These are phyloP conservation scores for Pseudorhiza aurosa DNA, from an alignment of 30 jellyfish, hydroid and myxozoan species.

Conservation along the genomic window DNA sequence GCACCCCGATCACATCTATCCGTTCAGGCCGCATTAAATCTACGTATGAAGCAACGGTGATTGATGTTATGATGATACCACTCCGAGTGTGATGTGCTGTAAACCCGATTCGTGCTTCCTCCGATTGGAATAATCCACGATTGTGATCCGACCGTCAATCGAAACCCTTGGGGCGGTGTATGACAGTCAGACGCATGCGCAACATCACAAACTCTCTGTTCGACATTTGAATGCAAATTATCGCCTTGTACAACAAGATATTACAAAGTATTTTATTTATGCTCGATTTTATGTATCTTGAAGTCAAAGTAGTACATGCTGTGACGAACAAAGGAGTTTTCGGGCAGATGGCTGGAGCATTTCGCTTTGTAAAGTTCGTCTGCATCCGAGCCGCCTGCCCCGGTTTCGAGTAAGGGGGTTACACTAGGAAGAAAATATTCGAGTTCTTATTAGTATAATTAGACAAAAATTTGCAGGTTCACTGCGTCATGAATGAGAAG, in stretches of 20 bases:
- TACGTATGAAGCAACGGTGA: background rate
- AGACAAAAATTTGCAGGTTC: background rate
- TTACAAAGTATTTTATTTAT: slow-evolving; percentile 46
- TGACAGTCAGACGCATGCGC: slow-evolving; percentile 83
- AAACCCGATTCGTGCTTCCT: slow-evolving; percentile 12
- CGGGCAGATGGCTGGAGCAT: slow-evolving; percentile 78
- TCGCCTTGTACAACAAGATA: slow-evolving; percentile 37
- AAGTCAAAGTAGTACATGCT: slow-evolving; percentile 49
- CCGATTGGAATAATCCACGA: slow-evolving; percentile 47
- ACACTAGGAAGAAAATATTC: background rate
- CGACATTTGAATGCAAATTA: slow-evolving; percentile 23
- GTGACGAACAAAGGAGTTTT: slow-evolving; percentile 37
- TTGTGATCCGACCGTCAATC: slow-evolving; percentile 42
- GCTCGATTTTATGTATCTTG: slow-evolving; percentile 30
- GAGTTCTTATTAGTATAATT: slow-evolving; percentile 2
- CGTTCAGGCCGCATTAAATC: slow-evolving; percentile 61
- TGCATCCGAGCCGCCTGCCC: slow-evolving; percentile 48
- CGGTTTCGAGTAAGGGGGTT: slow-evolving; percentile 39
- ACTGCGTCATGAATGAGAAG: background rate
- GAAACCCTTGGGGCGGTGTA: slow-evolving; percentile 84
- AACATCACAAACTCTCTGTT: slow-evolving; percentile 5
- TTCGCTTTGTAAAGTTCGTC: slow-evolving; percentile 31
- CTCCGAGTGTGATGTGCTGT: slow-evolving; percentile 10
- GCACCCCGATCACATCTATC: slow-evolving; percentile 37
- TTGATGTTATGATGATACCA: slow-evolving; percentile 19